Evolutionary conservation across 2,113 vertebrate species (phyloP).

Genomic region (Varanus salvator): DNA sequence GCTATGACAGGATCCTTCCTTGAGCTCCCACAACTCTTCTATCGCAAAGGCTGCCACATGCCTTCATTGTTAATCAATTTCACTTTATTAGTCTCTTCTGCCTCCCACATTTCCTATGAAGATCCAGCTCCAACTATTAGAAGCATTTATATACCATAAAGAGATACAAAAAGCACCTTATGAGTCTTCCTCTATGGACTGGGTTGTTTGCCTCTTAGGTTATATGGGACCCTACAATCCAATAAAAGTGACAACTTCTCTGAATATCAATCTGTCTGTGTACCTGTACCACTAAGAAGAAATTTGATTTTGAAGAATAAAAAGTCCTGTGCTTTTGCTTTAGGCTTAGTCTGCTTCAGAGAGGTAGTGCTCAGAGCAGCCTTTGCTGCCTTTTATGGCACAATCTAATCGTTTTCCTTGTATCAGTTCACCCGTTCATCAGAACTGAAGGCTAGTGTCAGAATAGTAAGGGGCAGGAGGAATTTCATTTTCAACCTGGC

Average conservation of each 20-base stretch:
- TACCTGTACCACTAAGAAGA: conserved; percentile 28
- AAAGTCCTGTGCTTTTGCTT: conserved; percentile 31
- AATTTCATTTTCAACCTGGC: conserved; percentile 48
- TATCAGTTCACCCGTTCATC: conserved; percentile 40
- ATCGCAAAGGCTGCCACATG: neutral
- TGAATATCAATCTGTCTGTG: conserved; percentile 17
- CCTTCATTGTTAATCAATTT: neutral
- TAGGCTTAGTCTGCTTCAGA: conserved; percentile 33
- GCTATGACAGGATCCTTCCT: neutral
- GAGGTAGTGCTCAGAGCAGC: neutral
- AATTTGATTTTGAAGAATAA: conserved; percentile 39
- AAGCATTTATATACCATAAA: neutral
- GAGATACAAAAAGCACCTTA: neutral
- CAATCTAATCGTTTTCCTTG: conserved; percentile 50
- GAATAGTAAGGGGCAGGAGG: conserved; percentile 28
- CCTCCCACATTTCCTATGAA: neutral
- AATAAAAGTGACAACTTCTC: conserved; percentile 17
- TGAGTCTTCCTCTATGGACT: neutral
- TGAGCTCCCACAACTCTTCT: neutral
- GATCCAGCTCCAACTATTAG: neutral
- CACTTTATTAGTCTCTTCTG: neutral
- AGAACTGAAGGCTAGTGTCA: conserved; percentile 47
- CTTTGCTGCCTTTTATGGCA: conserved; percentile 39
- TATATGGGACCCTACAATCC: conserved; percentile 6
- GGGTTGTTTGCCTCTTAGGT: conserved; percentile 9